Conservation (phyloP, 2,797 vertebrate genomes). For the Hybognathus amarus region DNA sequence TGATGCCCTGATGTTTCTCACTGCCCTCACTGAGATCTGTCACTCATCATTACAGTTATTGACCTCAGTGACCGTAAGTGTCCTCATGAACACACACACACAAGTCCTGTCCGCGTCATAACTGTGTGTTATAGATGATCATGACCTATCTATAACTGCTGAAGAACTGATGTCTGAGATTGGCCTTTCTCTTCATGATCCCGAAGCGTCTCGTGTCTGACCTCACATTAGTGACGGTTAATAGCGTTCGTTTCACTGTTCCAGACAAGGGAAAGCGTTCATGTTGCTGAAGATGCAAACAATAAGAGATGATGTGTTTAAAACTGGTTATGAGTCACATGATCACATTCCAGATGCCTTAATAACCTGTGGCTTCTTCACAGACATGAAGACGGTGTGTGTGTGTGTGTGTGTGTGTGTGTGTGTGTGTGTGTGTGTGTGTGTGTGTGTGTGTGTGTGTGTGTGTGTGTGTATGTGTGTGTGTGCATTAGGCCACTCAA, state of each 20-base stretch:
- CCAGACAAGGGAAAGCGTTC: neutral
- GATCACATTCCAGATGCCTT: slow-evolving; percentile 44
- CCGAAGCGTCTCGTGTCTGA: neutral
- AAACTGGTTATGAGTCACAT: slow-evolving; percentile 26
- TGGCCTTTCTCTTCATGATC: neutral
- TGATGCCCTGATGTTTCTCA: no score
- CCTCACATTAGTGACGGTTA: neutral
- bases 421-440: no score
- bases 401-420: no score
- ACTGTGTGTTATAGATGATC: neutral
- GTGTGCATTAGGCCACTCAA: no score
- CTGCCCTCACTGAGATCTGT: no score
- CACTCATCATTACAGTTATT: no score
- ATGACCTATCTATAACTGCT: neutral
- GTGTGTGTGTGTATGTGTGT: no score
- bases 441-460: no score
- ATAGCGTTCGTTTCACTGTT: neutral
- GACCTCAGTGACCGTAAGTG: neutral
- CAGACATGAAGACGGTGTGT: neutral
- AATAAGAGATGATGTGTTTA: neutral
- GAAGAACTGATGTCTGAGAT: neutral
- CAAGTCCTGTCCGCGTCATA: neutral
- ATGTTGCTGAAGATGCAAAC: neutral
- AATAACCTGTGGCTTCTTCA: slow-evolving; percentile 53
- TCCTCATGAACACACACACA: neutral